Evolutionary conservation across 2,888 invertebrate genomes (phyloP).

Genomic region (Apeira syringaria): DNA sequence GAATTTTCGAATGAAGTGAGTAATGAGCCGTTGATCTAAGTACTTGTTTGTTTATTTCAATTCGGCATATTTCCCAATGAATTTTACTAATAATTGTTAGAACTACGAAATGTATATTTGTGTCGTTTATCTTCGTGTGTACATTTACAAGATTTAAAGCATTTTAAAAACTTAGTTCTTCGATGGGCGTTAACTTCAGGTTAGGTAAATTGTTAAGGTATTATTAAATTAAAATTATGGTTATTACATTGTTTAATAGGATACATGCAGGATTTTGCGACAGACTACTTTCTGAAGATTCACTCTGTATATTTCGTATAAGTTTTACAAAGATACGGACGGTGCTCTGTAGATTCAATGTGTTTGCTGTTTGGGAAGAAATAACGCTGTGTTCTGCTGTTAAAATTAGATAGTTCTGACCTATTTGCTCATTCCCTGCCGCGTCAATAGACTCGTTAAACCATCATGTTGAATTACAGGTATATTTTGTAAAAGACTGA

Average conservation of each 20-base stretch:
- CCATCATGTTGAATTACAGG: constrained; percentile 48
- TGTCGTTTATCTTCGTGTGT: constrained; percentile 39
- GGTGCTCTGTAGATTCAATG: constrained; percentile 7
- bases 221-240: constrained; percentile 72
- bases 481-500: constrained; percentile 55
- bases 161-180: constrained; percentile 52
- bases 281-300: too few relatives aligned
- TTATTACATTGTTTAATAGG: constrained; percentile 9
- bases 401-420: constrained; percentile 31
- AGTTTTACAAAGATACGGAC: background rate
- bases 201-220: constrained; percentile 62
- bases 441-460: background rate
- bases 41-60: constrained; percentile 59
- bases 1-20: constrained; percentile 63
- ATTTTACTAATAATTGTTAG: constrained; percentile 28
- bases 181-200: constrained; percentile 80
- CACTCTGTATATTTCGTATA: too few relatives aligned
- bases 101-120: constrained; percentile 25
- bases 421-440: constrained; percentile 11
- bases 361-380: constrained; percentile 4
- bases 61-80: constrained; percentile 48
- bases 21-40: constrained; percentile 57
- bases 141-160: too few relatives aligned
- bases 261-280: too few relatives aligned
- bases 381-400: constrained; percentile 16